phyloP scores from a whole-genome alignment of 30 jellyfish, hydroid and myxozoan genomes.

The Sanderia malayensis region DNA sequence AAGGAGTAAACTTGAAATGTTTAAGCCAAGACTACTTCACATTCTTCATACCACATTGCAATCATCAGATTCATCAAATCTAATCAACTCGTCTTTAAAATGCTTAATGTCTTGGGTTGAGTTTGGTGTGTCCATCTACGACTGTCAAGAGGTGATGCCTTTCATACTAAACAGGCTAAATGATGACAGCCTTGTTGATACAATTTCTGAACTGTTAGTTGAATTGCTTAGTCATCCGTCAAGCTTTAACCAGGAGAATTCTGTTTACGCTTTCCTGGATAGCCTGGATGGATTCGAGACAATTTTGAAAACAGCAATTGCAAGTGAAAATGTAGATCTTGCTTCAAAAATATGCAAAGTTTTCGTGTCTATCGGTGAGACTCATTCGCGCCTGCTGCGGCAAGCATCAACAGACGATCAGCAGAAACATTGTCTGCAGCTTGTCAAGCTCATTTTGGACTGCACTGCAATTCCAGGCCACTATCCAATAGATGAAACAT shows the following conservation, averaged over 20 bases:
- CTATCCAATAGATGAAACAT: conserved; percentile 80
- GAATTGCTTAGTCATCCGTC: conserved; percentile 76
- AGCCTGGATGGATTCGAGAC: conserved; percentile 49
- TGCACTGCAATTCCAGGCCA: conserved; percentile 65
- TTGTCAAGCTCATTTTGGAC: conserved; percentile 39
- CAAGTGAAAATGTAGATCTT: conserved; percentile 37
- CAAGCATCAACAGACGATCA: conserved; percentile 56
- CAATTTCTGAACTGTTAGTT: conserved; percentile 32
- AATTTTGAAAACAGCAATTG: conserved; percentile 30
- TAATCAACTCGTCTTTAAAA: conserved; percentile 26
- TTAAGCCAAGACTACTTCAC: conserved; percentile 32
- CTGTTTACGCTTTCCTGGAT: conserved; percentile 50
- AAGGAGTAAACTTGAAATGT: conserved; percentile 34
- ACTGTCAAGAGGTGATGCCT: conserved; percentile 47
- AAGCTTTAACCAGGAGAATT: conserved; percentile 62
- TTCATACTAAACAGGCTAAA: conserved; percentile 30
- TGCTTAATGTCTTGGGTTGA: conserved; percentile 72
- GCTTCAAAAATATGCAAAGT: conserved; percentile 53
- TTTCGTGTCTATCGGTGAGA: conserved; percentile 64
- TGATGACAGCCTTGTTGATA: conserved; percentile 29
- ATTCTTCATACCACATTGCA: conserved; percentile 32
- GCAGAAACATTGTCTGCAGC: conserved; percentile 52
- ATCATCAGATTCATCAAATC: neutral
- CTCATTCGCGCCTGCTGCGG: conserved; percentile 56
- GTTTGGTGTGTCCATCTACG: conserved; percentile 73